These are phyloP conservation scores for Cataglyphis albicans DNA, from an alignment of 2,888 invertebrate species.

Conservation along the genomic window DNA sequence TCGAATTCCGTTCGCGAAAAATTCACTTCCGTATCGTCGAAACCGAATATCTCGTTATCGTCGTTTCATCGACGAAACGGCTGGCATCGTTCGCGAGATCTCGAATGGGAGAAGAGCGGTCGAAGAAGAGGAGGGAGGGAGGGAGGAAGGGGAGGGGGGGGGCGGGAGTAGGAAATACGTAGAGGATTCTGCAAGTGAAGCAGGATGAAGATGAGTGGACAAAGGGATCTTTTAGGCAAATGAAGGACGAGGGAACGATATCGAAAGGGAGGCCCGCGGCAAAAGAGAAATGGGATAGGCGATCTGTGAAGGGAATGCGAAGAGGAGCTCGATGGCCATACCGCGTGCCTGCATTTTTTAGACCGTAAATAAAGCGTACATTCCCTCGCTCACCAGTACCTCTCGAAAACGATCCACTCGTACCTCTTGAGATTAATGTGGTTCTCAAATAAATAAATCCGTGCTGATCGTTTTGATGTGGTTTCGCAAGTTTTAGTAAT, in stretches of 20 bases:
- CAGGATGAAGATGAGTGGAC: constrained; percentile 75
- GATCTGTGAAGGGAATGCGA: constrained; percentile 51
- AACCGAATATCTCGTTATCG: constrained; percentile 56
- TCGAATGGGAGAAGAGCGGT: constrained; percentile 4
- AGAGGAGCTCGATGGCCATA: constrained; percentile 64
- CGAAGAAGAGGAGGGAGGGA: neutral
- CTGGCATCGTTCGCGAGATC: constrained; percentile 46
- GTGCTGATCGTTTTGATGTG: constrained; percentile 63
- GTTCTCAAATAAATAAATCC: constrained; percentile 80
- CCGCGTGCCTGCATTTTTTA: constrained; percentile 72
- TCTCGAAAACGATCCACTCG: constrained; percentile 61
- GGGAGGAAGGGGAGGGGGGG: neutral
- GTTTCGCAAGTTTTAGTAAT: constrained; percentile 19
- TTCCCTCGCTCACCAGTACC: constrained; percentile 63
- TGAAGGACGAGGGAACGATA: constrained; percentile 75
- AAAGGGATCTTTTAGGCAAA: constrained; percentile 78
- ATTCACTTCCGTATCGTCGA: constrained; percentile 57
- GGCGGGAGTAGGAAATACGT: constrained; percentile 28
- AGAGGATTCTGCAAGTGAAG: constrained; percentile 67
- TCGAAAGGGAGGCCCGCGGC: constrained; percentile 64
- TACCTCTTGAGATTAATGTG: constrained; percentile 75
- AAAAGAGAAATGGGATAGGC: constrained; percentile 75
- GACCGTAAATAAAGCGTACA: constrained; percentile 74
- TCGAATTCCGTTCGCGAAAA: constrained; percentile 55
- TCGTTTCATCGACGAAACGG: constrained; percentile 54